Evolutionary conservation across 2,113 vertebrate species (phyloP).

Genomic region (Zootoca vivipara): DNA sequence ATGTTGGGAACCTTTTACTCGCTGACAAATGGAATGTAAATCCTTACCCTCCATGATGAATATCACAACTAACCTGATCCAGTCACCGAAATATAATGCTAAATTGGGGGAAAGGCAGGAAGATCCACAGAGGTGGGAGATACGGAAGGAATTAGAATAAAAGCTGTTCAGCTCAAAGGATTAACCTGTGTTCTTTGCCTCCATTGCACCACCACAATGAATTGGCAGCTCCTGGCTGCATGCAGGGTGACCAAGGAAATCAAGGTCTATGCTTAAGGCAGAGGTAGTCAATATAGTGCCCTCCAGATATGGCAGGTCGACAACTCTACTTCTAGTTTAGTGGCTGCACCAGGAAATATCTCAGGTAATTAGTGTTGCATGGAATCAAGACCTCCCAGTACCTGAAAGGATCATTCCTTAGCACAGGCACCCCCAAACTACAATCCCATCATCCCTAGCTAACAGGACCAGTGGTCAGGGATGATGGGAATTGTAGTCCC

Average conservation of each 20-base stretch:
- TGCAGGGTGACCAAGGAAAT: not conserved
- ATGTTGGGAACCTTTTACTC: constrained; percentile 64
- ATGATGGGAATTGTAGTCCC: no score
- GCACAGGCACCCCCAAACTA: not conserved
- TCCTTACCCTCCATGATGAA: constrained; percentile 61
- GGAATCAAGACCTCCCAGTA: not conserved
- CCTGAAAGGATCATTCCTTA: not conserved
- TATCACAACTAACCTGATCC: constrained; percentile 53
- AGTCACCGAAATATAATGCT: constrained; percentile 18
- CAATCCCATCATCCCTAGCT: no score
- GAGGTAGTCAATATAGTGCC: no score
- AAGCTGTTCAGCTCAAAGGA: not conserved
- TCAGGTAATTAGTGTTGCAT: not conserved
- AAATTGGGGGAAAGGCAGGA: constrained; percentile 14
- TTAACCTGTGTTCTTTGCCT: constrained; percentile 21
- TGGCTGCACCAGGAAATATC: not conserved
- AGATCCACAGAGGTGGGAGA: not conserved
- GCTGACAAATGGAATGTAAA: constrained; percentile 70
- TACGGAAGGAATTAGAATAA: not conserved
- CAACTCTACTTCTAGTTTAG: no score
- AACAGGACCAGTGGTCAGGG: no score
- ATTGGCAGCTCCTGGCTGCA: not conserved
- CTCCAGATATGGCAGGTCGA: no score
- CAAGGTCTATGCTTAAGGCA: not conserved
- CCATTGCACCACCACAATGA: not conserved